phyloP scores from a whole-genome alignment of 2,888 invertebrate genomes.

The Mythimna vitellina region DNA sequence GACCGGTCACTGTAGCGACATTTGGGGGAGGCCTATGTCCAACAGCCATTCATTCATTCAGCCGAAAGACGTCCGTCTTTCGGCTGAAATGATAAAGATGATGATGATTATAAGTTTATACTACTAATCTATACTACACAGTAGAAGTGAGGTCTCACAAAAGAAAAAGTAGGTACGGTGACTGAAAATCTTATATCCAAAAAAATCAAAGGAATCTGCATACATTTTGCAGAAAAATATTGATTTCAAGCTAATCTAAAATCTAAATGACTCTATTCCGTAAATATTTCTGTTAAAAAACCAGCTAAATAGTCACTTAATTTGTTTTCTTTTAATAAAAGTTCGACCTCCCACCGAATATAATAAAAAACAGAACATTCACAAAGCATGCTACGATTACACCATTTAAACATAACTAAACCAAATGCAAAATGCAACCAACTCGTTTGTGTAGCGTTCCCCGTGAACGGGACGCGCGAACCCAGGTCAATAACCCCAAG shows the following conservation, averaged over 20 bases:
- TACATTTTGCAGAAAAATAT: not conserved
- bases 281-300: not conserved
- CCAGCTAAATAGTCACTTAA: rapidly evolving
- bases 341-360: not conserved
- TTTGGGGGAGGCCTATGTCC: no score
- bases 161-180: not conserved
- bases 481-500: constrained; percentile 84
- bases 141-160: not conserved
- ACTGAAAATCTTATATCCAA: not conserved
- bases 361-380: constrained; percentile 52
- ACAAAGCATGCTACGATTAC: constrained; percentile 59
- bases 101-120: not conserved
- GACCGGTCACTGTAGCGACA: no score
- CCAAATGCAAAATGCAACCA: constrained; percentile 74
- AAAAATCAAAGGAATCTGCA: not conserved
- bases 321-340: not conserved
- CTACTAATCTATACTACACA: not conserved
- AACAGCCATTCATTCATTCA: no score
- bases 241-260: not conserved
- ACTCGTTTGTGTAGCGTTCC: constrained; percentile 70
- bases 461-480: constrained; percentile 78
- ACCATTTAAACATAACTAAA: constrained; percentile 65
- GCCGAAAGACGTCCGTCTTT: no score
- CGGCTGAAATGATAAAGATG: no score
- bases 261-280: not conserved